A percentile compares a stretch with the other conserved stretches of the same genome.
These are phyloP conservation scores for Tineola bisselliella DNA, from an alignment of 2,888 invertebrate species.

Conservation along the genomic window DNA sequence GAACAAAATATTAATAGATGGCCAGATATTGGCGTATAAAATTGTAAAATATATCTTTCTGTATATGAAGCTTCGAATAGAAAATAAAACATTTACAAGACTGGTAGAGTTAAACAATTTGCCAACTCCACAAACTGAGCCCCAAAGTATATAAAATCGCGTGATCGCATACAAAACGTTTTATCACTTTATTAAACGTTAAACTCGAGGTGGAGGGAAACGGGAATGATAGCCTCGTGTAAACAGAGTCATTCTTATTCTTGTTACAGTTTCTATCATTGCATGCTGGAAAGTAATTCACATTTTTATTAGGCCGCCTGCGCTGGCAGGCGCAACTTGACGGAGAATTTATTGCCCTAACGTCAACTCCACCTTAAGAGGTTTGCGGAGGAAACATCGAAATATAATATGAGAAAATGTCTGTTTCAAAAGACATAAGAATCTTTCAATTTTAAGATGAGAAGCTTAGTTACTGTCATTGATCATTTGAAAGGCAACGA, in stretches of 20 bases:
- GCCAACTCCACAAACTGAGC: neutral
- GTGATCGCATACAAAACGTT: conserved; percentile 27
- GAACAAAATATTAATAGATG: too few species aligned
- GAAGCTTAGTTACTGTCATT: neutral
- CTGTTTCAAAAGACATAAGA: neutral
- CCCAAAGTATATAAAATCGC: conserved; percentile 16
- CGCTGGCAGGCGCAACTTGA: conserved; percentile 18
- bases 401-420: conserved; percentile 3
- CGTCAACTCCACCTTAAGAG: conserved; percentile 11
- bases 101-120: neutral
- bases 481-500: neutral
- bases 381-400: neutral
- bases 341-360: conserved; percentile 13
- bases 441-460: neutral
- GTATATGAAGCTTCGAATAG: neutral
- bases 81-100: neutral
- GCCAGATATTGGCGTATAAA: too few species aligned
- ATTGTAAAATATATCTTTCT: too few species aligned
- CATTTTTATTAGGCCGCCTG: conserved; percentile 24
- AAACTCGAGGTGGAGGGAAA: conserved; percentile 30
- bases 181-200: conserved; percentile 57
- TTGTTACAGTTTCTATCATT: conserved; percentile 24
- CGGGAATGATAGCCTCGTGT: conserved; percentile 24
- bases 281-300: conserved; percentile 28
- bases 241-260: conserved; percentile 26